Evolutionary conservation across 2,797 vertebrate species (phyloP).

Genomic region (Pachyuromys duprasi): DNA sequence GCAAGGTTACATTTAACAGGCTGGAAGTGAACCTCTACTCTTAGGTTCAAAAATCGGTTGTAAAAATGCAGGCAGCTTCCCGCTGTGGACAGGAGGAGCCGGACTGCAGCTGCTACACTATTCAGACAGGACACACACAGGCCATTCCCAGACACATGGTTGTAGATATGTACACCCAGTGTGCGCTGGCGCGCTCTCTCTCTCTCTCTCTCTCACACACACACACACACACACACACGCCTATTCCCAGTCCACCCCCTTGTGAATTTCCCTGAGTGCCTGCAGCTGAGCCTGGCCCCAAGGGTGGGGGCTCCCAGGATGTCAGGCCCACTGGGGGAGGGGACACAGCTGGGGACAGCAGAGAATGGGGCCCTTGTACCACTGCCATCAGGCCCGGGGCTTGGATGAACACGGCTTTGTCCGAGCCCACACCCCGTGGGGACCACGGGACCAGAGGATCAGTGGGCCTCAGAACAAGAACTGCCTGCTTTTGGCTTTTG

Average conservation of each 20-base stretch:
- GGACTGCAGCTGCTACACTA: conserved; percentile 14
- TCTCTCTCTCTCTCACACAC: too few relatives aligned
- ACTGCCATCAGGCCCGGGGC: conserved; percentile 41
- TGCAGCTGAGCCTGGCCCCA: conserved; percentile 57
- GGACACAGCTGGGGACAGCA: conserved; percentile 74
- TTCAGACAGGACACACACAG: neutral
- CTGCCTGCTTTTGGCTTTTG: conserved; percentile 30
- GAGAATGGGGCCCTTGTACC: conserved; percentile 81
- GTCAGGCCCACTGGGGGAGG: conserved; percentile 69
- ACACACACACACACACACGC: neutral
- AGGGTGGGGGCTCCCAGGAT: conserved; percentile 51
- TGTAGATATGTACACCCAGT: too few relatives aligned
- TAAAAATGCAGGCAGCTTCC: conserved; percentile 43
- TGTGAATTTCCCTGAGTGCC: neutral
- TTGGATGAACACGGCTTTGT: conserved; percentile 79
- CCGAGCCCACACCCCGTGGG: conserved; percentile 71
- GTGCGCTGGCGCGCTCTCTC: too few relatives aligned
- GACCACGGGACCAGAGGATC: conserved; percentile 67
- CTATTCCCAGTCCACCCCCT: conserved; percentile 11
- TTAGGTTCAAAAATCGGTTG: conserved; percentile 55
- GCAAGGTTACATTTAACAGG: neutral
- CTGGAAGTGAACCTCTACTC: conserved; percentile 41
- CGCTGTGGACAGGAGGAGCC: neutral
- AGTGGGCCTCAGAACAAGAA: conserved; percentile 12
- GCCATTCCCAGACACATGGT: too few relatives aligned